Evolutionary conservation across 2,888 invertebrate genomes (phyloP).

Genomic region (Sarcophaga rosellei): DNA sequence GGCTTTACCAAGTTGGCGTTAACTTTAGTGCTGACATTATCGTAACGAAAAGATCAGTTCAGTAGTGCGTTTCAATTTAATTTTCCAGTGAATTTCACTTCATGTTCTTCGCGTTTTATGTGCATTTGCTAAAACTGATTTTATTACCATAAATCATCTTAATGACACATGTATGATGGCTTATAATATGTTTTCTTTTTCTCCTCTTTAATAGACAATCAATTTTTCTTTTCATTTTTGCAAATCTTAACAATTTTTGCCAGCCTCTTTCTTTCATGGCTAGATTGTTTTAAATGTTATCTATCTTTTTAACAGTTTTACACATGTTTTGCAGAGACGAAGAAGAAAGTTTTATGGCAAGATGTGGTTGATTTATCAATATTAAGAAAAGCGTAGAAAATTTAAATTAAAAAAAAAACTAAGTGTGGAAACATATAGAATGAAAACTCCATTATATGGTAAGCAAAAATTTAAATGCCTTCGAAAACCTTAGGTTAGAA

Average conservation of each 20-base stretch:
- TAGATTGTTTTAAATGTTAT: constrained; percentile 13
- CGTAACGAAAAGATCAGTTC: constrained; percentile 64
- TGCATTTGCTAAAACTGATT: constrained; percentile 44
- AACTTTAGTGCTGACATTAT: constrained; percentile 67
- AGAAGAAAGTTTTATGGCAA: constrained; percentile 9
- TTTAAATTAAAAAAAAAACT: not conserved
- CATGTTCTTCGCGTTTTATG: constrained; percentile 42
- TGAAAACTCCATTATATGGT: not conserved
- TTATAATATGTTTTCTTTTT: constrained; percentile 37
- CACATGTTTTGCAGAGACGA: not conserved
- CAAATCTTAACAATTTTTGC: not conserved
- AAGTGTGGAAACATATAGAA: not conserved
- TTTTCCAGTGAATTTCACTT: constrained; percentile 68
- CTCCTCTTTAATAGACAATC: constrained; percentile 33
- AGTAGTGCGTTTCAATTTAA: constrained; percentile 68
- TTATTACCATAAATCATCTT: constrained; percentile 66
- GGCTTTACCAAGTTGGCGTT: constrained; percentile 62
- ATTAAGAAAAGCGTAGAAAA: too few relatives aligned
- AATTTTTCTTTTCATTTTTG: constrained; percentile 9
- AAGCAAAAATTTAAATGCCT: not conserved
- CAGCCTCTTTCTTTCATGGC: not conserved
- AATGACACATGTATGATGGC: constrained; percentile 65
- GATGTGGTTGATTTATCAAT: not conserved
- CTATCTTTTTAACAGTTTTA: not conserved
- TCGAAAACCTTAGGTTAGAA: too few relatives aligned